These are phyloP conservation scores for Adelognathus sp. DNA, from an alignment of 2,888 invertebrate genomes.

Conservation along the genomic window DNA sequence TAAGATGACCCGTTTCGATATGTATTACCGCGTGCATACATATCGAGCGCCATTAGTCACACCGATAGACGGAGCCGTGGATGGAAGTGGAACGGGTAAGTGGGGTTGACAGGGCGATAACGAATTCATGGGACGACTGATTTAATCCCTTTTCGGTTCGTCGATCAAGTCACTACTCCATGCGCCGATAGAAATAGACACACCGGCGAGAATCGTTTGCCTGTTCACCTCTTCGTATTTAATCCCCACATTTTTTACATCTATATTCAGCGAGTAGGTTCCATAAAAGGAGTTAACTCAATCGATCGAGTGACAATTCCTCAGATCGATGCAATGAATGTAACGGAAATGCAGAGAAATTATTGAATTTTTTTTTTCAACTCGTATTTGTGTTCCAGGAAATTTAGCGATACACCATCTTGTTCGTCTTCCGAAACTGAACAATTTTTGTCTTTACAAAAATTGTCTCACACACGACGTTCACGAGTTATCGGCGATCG, in stretches of 20 bases:
- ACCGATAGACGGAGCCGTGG: conserved; percentile 36
- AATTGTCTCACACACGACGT: too few species aligned
- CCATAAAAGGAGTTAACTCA: not conserved
- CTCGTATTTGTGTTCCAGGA: too few species aligned
- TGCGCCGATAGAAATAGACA: not conserved
- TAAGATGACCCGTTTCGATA: conserved; percentile 60
- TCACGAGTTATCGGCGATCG: too few species aligned
- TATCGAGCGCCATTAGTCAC: conserved; percentile 48
- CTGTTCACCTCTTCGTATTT: not conserved
- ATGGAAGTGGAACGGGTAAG: conserved; percentile 5
- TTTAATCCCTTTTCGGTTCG: conserved; percentile 27
- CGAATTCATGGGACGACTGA: conserved; percentile 28
- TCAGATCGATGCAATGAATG: too few species aligned
- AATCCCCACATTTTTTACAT: not conserved
- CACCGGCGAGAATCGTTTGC: not conserved
- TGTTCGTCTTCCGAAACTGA: too few species aligned
- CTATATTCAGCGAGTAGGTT: not conserved
- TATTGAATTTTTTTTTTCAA: too few species aligned
- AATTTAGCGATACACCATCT: too few species aligned
- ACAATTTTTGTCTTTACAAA: too few species aligned
- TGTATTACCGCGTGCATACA: conserved; percentile 12
- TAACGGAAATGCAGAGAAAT: too few species aligned
- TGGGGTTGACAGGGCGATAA: conserved; percentile 31
- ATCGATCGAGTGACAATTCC: too few species aligned
- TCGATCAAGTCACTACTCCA: conserved; percentile 1